Base-by-base conservation (phyloP, 2,888 invertebrate genomes). In the Arrhopalites spinosus region DNA sequence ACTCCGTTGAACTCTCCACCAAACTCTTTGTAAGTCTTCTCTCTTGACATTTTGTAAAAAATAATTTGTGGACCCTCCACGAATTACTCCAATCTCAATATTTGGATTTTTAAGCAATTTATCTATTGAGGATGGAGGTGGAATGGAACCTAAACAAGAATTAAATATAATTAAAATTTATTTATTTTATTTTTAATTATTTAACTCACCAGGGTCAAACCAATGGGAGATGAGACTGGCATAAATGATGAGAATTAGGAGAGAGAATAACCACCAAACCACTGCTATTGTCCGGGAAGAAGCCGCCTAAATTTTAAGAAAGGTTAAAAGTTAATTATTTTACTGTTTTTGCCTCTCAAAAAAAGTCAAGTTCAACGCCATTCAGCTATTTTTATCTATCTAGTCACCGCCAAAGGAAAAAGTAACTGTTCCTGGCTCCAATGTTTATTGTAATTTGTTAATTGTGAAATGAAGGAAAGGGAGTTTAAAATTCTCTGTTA, bases 201-300 rank as follows among this genome's bases (percentile, higher is more conserved):
- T n/a, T n/a, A n/a, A n/a, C n/a, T n/a, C n/a, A n/a, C n/a, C n/a
- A n/a, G 78, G 80, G 74, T 80, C 79, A 67, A 82, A 82, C 81
- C 81, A 81, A 47, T 82, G 81, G 29, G 81, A 80, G 3, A 82
- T 78, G 27, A 82, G 73, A 56, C 80, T 80, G 25, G 80, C 82
- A 69, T 82, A 82, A 45, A 80, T 80, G 30, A 82, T 80, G 15
- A 82, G 45, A 25, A 79, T 74, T 59, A 80, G 78, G 45, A 82
- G 78, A 11, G 81, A 79, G 74, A 82, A 82, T 15, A 82, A 71
- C 82, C 82, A 82, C 82, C 82, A 82, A 25, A 80, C 79, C 8
- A 81, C 78, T 23, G 82, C 81, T 30, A 82, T 80, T 25, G 81
- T 80, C 61, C 82, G 59, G 59, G 82, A 81, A 36, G 80, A 80